Conservation (phyloP, 2,888 invertebrate species). For the Seira musarum region DNA sequence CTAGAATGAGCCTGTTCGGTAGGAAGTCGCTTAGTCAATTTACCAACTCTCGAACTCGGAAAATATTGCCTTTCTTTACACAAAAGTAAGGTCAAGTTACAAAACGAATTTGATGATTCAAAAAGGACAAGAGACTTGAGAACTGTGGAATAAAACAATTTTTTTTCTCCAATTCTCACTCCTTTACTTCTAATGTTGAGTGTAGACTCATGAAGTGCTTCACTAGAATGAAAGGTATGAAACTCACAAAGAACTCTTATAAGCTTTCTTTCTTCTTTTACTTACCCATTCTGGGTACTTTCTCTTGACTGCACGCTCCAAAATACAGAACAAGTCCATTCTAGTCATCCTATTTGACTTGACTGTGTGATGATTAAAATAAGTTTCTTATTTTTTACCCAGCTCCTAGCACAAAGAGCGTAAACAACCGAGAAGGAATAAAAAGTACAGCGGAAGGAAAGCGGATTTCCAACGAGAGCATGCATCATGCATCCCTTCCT, state of each 20-base stretch:
- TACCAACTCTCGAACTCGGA: not conserved
- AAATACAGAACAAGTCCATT: too few species aligned
- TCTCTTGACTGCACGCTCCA: too few species aligned
- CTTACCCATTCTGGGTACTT: too few species aligned
- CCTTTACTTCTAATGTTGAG: not conserved
- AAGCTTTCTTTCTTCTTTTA: too few species aligned
- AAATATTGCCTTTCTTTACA: not conserved
- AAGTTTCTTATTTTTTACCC: not conserved
- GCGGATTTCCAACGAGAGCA: not conserved
- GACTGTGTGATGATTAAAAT: too few species aligned
- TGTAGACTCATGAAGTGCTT: not conserved
- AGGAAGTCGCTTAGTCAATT: not conserved
- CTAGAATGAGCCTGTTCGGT: not conserved
- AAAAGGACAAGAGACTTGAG: not conserved
- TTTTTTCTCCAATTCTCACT: constrained; percentile 2
- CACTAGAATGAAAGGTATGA: not conserved
- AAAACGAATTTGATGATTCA: constrained; percentile 1
- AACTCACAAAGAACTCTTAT: too few species aligned
- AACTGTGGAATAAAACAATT: not conserved
- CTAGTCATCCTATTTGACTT: too few species aligned
- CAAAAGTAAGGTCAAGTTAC: constrained; percentile 24
- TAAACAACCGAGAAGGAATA: not conserved
- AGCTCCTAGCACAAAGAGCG: not conserved
- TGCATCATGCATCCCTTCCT: not conserved
- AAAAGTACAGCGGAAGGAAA: not conserved